phyloP scores from a whole-genome alignment of 2,113 vertebrate species.

The Salvelinus sp. region DNA sequence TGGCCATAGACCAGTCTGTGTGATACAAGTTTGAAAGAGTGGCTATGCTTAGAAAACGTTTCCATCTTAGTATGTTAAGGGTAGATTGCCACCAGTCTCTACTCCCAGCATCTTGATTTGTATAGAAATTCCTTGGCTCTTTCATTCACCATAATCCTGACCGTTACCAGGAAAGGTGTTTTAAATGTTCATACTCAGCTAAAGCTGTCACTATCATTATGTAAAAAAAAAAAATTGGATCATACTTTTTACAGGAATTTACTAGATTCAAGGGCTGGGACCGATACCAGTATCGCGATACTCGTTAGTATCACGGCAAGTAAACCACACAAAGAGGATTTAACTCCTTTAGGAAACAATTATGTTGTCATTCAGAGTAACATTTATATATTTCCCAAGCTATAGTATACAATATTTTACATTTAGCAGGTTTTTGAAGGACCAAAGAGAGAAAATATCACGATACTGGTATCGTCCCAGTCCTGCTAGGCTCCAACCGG shows the following conservation, averaged over 20 bases:
- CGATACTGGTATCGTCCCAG: neutral
- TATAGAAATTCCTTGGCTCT: neutral
- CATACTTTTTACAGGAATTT: neutral
- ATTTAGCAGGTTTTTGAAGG: too few species aligned
- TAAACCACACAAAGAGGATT: too few species aligned
- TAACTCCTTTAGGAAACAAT: too few species aligned
- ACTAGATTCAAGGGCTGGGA: too few species aligned
- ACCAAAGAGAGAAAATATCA: too few species aligned
- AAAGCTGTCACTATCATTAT: neutral
- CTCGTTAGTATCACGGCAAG: too few species aligned
- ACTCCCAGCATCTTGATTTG: slow-evolving; percentile 1
- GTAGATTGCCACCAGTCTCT: neutral
- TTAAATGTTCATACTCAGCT: too few species aligned
- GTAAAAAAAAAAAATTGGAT: too few species aligned
- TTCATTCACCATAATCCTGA: slow-evolving; percentile 6
- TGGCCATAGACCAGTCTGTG: neutral
- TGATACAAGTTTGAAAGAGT: neutral
- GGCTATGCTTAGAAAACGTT: neutral
- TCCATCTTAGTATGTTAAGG: slow-evolving; percentile 2
- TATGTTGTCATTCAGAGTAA: too few species aligned
- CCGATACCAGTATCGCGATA: neutral
- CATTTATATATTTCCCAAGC: too few species aligned
- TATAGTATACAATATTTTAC: too few species aligned
- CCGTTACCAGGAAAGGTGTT: neutral
- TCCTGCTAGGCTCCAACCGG: neutral